Base-by-base conservation (phyloP, 2,797 vertebrate species). In the Bradypus variegatus region DNA sequence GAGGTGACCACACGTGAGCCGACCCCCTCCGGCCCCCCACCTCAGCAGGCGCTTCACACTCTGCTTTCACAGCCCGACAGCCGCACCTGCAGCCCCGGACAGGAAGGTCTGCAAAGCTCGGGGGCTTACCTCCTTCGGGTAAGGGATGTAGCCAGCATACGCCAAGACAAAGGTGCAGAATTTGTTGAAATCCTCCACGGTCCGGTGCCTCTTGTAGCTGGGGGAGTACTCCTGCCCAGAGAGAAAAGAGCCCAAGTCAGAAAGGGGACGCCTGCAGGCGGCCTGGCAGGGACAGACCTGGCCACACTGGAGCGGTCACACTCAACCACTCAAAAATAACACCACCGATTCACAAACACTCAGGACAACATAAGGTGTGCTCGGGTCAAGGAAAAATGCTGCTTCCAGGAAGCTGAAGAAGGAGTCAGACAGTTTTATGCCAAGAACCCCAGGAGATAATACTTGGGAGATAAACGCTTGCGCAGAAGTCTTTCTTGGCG, bases 131-230 rank as follows among this genome's bases (percentile, higher is more conserved):
- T 99, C 98, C 72, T 98, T 98, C 0, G 99, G 99, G 84, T 99
- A 99, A 0, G 99, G 99, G 96, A 99, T 99, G 97, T 99, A 99
- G 62, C 99, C 99, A 5, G 99, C 99, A 33, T 99, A 99, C n/a
- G 98, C 99, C 97, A 99, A 94, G 75, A 99, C 99, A 13, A 99
- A 99, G 80, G 99, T 99, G 96, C 99, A 99, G 97, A 99, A 99
- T 96, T 99, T 98, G 97, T 99, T 99, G 96, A 99, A 99, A 95
- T 99, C 99, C 95, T 99, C 99, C 33, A 99, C 98, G 0, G 99
- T 99, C 95, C 99, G 97, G 86, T 98, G 98, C 91, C 98, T 98
- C 95, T 98, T 98, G 93, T 92, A 95, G 38, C 95, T 83, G 12
- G 97, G 96, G n/a, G 97, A 96, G 88, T 97, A 97, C 31, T 97